These are phyloP conservation scores for Sceloporus undulatus DNA, from an alignment of 2,113 vertebrate species.

Conservation along the genomic window DNA sequence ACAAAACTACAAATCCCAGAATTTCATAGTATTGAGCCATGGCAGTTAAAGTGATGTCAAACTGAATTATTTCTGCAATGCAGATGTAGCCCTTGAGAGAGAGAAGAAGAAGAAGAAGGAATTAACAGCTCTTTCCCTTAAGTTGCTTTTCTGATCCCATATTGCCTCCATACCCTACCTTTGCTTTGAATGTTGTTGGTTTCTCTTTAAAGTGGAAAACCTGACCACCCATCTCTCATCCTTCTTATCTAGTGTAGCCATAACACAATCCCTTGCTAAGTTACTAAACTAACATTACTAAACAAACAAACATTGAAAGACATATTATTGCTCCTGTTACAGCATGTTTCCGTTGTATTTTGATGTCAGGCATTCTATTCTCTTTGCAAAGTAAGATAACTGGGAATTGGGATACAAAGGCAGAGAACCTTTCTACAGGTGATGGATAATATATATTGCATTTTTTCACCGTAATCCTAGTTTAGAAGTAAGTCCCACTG, in stretches of 20 bases:
- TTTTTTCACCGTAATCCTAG: background rate
- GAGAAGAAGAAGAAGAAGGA: too few species aligned
- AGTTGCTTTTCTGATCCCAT: background rate
- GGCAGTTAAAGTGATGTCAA: too few species aligned
- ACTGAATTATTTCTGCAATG: too few species aligned
- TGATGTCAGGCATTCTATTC: background rate
- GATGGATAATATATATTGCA: background rate
- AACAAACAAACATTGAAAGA: too few species aligned
- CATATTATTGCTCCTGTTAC: background rate
- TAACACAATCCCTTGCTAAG: background rate
- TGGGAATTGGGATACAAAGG: background rate
- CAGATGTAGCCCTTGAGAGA: background rate
- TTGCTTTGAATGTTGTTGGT: too few species aligned
- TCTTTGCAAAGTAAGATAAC: background rate
- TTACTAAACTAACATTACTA: too few species aligned
- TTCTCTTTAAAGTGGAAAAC: background rate
- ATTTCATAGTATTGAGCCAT: too few species aligned
- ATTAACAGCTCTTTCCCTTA: background rate
- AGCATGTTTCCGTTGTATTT: background rate
- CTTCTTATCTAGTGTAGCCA: background rate
- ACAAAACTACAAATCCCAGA: too few species aligned
- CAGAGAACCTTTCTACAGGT: background rate
- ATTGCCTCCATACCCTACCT: too few species aligned
- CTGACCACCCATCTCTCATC: too few species aligned
- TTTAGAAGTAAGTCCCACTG: background rate